Evolutionary conservation across 2,113 vertebrate species (phyloP).

Genomic region (Hymenochirus boettgeri): DNA sequence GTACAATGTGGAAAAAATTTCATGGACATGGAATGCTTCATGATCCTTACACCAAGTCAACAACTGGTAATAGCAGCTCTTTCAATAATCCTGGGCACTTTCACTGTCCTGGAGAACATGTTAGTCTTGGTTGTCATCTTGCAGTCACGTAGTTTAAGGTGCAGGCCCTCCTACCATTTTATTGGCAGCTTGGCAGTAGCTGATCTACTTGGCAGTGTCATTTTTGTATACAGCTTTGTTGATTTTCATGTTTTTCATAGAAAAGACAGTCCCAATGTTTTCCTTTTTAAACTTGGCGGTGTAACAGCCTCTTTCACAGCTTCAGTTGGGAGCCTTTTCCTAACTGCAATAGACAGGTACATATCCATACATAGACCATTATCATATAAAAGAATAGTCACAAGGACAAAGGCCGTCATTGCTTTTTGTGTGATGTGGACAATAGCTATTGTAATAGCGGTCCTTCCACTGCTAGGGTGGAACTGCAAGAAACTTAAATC

Average conservation of each 20-base stretch:
- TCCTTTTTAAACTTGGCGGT: slow-evolving; percentile 94
- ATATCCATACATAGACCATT: slow-evolving; percentile 95
- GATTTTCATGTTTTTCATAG: slow-evolving; percentile 97
- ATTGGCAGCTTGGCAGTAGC: slow-evolving; percentile 94
- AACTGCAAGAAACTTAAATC: slow-evolving; percentile 96
- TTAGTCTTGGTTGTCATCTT: slow-evolving; percentile 92
- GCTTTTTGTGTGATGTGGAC: slow-evolving; percentile 98
- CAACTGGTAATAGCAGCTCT: slow-evolving; percentile 91
- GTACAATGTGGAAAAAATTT: slow-evolving; percentile 97
- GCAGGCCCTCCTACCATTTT: slow-evolving; percentile 95
- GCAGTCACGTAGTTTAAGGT: slow-evolving; percentile 89
- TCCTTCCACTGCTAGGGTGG: slow-evolving; percentile 95
- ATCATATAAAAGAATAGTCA: slow-evolving; percentile 94
- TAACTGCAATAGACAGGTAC: slow-evolving; percentile 96
- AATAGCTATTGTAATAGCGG: slow-evolving; percentile 89
- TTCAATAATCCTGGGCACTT: slow-evolving; percentile 91
- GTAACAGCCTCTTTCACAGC: slow-evolving; percentile 96
- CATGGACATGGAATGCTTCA: slow-evolving; percentile 99
- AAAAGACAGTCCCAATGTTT: slow-evolving; percentile 92
- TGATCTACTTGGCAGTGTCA: slow-evolving; percentile 92
- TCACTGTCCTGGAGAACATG: slow-evolving; percentile 95
- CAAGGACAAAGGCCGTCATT: slow-evolving; percentile 92
- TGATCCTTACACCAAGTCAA: slow-evolving; percentile 96
- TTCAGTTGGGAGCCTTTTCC: slow-evolving; percentile 94
- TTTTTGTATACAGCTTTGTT: slow-evolving; percentile 97